Base-by-base conservation (phyloP, 2,113 vertebrate genomes). In the Barbus barbus region DNA sequence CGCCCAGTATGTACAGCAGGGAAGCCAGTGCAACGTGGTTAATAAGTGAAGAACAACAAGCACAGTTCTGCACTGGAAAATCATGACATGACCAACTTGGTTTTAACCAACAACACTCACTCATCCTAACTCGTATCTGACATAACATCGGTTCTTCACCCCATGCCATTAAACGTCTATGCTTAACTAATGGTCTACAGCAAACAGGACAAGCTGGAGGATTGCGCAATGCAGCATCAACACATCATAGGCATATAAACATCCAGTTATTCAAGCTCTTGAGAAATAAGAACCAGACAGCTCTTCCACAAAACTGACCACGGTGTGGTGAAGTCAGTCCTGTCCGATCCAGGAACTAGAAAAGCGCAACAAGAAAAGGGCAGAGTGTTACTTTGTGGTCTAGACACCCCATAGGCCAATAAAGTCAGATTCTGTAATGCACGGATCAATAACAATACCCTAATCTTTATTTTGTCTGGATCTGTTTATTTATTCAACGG, bases 271-370 rank as follows among this genome's bases (percentile, higher is more conserved):
- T 36, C 74, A 85, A 84, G 86, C 53, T 83, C 56, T 83, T 46
- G 65, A 82, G 80, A 82, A 72, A 71, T 56, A 82, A n/a, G 78
- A 69, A 83, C 61, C 53, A 88, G 86, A 89, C 85, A 31, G 58
- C 48, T 51, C 73, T 58, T 67, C 79, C 73, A 83, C 88, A 76
- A 81, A 80, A 88, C 72, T 84, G 88, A 86, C 72, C 87, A 86
- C 75, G 81, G 71, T 73, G 84, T 83, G 84, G 83, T 84, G 83
- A 85, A 81, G 84, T 71, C 86, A 85, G 22, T 87, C 22, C 73
- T 84, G 82, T 87, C 31, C 86, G 48, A 90, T 85, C 79, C 84
- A 89, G 90, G 69, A 88, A 89, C 78, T 87, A 33, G 86, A 77
- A 69, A 83, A 86, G 82, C 83, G 74, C 84, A 53, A 48, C 69